Base-by-base conservation (phyloP, 1,140 invertebrate genomes). In the Mylabris phalerata region DNA sequence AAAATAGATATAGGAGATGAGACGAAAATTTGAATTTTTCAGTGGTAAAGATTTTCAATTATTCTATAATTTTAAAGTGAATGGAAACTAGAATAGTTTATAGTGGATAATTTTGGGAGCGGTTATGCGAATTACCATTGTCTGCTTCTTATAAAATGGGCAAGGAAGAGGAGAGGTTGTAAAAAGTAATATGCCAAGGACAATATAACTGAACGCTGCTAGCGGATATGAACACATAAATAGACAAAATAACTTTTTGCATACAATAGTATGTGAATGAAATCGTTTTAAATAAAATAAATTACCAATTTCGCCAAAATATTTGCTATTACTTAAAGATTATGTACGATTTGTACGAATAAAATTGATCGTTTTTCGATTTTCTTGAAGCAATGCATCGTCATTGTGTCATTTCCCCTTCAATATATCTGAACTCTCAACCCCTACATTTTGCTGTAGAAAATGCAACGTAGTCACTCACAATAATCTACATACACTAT, bases 181-280 rank as follows among this genome's bases (percentile, higher is more conserved):
- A 64, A 63, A 65, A 66, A 55, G 61, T 66, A 66, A 63, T 66
- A 66, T 59, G 61, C 45, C 59, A 63, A 66, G 61, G 61, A 66
- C 64, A 66, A 66, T 66, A 19, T 19, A 66, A 63, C 61, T 61
- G 56, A 57, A 63, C 63, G 64, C 64, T 63, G 64, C 64, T 66
- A 63, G 63, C 59, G 64, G 64, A 66, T 66, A 66, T 66, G 64
- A 66, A 66, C 54, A 63, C 59, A 66, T 66, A 66, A 66, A 66
- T 61, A 55, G 61, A 59, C 19, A 58, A 63, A 66, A 63, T 59
- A 66, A 63, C 64, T 55, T 58, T 52, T 49, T 63, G 54, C 61
- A 63, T 62, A 46, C 55, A 51, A 60, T 45, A 24, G 32, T 7
- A 32, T 32, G 32, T 32, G 32, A 32, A 32, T 32, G 7, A 32